These are phyloP conservation scores for Panzeria rudis DNA, from an alignment of 2,888 invertebrate species.

Conservation along the genomic window DNA sequence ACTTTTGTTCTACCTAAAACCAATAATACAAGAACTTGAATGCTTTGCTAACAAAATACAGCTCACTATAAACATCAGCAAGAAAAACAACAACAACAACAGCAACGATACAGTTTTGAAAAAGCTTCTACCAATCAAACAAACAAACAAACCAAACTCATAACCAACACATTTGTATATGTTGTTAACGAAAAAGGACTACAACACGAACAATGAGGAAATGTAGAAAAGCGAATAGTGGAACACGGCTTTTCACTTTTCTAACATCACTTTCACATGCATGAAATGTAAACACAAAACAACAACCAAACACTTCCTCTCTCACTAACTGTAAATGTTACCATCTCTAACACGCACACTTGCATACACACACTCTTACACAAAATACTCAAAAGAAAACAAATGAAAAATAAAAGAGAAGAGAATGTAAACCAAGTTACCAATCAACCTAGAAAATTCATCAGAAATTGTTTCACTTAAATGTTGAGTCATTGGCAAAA, in stretches of 20 bases:
- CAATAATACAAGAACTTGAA: neutral
- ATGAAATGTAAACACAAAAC: slow-evolving; percentile 61
- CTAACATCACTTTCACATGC: slow-evolving; percentile 80
- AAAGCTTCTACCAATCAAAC: slow-evolving; percentile 8
- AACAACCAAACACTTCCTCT: slow-evolving; percentile 34
- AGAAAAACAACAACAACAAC: neutral
- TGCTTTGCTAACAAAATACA: neutral
- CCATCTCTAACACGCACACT: slow-evolving; percentile 24
- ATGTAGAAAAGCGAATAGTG: slow-evolving; percentile 59
- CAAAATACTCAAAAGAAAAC: slow-evolving; percentile 2
- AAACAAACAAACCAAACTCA: slow-evolving; percentile 27
- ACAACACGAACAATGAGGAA: slow-evolving; percentile 32
- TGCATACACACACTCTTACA: neutral
- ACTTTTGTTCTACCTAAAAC: neutral
- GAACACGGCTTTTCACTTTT: slow-evolving; percentile 80
- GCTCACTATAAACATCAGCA: neutral
- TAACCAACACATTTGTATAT: slow-evolving; percentile 3
- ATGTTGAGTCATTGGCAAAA: slow-evolving; percentile 69
- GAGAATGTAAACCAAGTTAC: slow-evolving; percentile 66
- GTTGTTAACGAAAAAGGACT: neutral
- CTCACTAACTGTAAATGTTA: slow-evolving; percentile 45
- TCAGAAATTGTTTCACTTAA: slow-evolving; percentile 48
- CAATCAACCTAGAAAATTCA: slow-evolving; percentile 67
- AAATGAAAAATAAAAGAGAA: slow-evolving; percentile 36
- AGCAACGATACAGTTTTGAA: neutral